phyloP scores from a whole-genome alignment of 2,888 invertebrate genomes.

The Agonum fuliginosum region DNA sequence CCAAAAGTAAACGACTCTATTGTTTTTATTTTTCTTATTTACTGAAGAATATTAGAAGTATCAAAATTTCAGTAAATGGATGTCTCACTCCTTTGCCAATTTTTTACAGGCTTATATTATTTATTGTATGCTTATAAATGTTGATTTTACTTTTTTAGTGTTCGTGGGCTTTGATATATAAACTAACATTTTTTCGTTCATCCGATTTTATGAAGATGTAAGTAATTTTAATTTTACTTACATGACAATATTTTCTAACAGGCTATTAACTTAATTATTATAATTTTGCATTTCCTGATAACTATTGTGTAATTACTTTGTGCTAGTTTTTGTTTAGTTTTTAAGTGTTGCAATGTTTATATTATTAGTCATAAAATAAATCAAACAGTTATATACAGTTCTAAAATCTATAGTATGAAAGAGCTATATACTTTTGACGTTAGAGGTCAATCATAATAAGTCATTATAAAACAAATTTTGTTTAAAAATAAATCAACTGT shows the following conservation, averaged over 20 bases:
- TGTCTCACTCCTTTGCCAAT: conserved; percentile 46
- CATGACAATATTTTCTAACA: conserved; percentile 13
- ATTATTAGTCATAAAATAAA: neutral
- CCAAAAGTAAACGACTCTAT: neutral
- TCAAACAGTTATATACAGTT: neutral
- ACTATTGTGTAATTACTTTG: conserved; percentile 59
- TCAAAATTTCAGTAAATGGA: conserved; percentile 21
- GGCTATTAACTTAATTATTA: conserved; percentile 44
- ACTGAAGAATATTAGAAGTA: neutral
- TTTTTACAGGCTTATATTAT: conserved; percentile 44
- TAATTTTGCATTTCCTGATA: conserved; percentile 71
- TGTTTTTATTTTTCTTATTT: conserved; percentile 1
- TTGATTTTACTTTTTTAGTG: conserved; percentile 28
- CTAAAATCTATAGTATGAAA: neutral
- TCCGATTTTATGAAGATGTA: conserved; percentile 22
- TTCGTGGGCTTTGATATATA: conserved; percentile 8
- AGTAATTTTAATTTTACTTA: conserved; percentile 13
- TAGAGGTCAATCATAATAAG: too few relatives aligned
- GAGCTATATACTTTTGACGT: neutral
- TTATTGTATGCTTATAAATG: conserved; percentile 28
- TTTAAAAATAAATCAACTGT: too few relatives aligned
- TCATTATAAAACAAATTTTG: too few relatives aligned
- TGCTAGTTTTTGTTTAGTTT: conserved; percentile 59
- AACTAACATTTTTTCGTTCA: conserved; percentile 11
- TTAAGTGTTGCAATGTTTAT: conserved; percentile 46